These are phyloP conservation scores for Ceramica pisi DNA, from an alignment of 2,888 invertebrate genomes.

Conservation along the genomic window DNA sequence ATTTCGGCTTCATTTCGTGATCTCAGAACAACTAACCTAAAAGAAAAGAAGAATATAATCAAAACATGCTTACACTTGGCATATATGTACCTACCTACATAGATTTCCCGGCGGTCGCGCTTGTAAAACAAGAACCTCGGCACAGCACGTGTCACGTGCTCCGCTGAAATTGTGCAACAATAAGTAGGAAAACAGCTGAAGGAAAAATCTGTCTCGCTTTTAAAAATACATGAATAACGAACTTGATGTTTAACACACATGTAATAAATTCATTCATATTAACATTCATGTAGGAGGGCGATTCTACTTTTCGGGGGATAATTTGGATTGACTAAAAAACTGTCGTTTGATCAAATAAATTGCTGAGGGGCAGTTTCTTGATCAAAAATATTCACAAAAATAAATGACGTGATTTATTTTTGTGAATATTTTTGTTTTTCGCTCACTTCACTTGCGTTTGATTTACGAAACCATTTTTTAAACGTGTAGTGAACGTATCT, in stretches of 20 bases:
- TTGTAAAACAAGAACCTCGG: background rate
- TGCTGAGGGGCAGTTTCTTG: too few relatives aligned
- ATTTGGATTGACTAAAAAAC: too few relatives aligned
- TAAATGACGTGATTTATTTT: too few relatives aligned
- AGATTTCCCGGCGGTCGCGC: slow-evolving; percentile 39
- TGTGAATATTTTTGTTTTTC: too few relatives aligned
- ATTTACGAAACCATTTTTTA: too few relatives aligned
- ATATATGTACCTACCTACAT: too few relatives aligned
- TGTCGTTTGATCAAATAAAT: too few relatives aligned
- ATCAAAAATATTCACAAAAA: too few relatives aligned
- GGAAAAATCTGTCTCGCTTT: background rate
- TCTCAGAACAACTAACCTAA: background rate
- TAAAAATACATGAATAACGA: background rate
- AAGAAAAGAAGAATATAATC: slow-evolving; percentile 13
- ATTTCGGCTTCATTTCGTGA: background rate
- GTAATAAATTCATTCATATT: slow-evolving; percentile 40
- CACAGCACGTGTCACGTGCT: background rate
- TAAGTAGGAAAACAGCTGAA: background rate
- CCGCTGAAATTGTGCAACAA: slow-evolving; percentile 9
- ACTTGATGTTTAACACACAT: slow-evolving; percentile 16
- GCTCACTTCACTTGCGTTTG: too few relatives aligned
- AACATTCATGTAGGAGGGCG: slow-evolving; percentile 32
- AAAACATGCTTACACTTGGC: slow-evolving; percentile 6
- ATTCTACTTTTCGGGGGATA: background rate
- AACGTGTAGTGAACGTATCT: too few relatives aligned